These are phyloP conservation scores for Xyrauchen texanus DNA, from an alignment of 2,113 vertebrate species.

Conservation along the genomic window DNA sequence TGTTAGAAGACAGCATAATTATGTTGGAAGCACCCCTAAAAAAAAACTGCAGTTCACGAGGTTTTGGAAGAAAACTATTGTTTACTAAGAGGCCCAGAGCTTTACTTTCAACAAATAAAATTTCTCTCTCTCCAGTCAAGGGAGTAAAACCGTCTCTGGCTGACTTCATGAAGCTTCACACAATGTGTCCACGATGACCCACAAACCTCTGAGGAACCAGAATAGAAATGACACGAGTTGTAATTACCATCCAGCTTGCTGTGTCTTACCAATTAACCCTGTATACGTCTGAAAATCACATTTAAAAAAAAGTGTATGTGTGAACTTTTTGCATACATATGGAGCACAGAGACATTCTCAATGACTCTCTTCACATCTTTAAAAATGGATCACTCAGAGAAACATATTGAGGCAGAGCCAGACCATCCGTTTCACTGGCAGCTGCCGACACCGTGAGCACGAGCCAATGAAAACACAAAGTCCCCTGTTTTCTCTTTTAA, in stretches of 20 bases:
- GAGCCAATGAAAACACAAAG: slow-evolving; percentile 59
- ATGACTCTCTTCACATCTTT: slow-evolving; percentile 48
- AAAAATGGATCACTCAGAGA: slow-evolving; percentile 51
- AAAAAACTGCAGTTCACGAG: too few species aligned
- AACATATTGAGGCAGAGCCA: slow-evolving; percentile 57
- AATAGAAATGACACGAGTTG: too few species aligned
- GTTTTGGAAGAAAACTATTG: too few species aligned
- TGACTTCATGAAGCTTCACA: too few species aligned
- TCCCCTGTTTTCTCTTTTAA: slow-evolving; percentile 61
- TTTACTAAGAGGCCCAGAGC: too few species aligned
- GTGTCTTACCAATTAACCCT: slow-evolving; percentile 7
- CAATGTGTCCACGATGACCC: too few species aligned
- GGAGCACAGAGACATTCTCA: slow-evolving; percentile 43
- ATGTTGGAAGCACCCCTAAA: too few species aligned
- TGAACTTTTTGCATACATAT: slow-evolving; percentile 50
- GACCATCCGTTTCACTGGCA: slow-evolving; percentile 54
- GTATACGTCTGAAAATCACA: slow-evolving; percentile 8
- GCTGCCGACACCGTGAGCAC: slow-evolving; percentile 42
- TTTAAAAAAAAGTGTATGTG: slow-evolving; percentile 26
- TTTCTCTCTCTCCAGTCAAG: too few species aligned
- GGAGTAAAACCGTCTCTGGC: too few species aligned
- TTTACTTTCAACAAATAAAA: too few species aligned
- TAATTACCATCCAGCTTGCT: slow-evolving; percentile 7
- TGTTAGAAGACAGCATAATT: too few species aligned
- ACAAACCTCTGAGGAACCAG: too few species aligned